Evolutionary conservation across 2,797 vertebrate genomes (phyloP), one percentile per base, ranked within the genome.

Genomic region (Clarias laeviceps): DNA sequence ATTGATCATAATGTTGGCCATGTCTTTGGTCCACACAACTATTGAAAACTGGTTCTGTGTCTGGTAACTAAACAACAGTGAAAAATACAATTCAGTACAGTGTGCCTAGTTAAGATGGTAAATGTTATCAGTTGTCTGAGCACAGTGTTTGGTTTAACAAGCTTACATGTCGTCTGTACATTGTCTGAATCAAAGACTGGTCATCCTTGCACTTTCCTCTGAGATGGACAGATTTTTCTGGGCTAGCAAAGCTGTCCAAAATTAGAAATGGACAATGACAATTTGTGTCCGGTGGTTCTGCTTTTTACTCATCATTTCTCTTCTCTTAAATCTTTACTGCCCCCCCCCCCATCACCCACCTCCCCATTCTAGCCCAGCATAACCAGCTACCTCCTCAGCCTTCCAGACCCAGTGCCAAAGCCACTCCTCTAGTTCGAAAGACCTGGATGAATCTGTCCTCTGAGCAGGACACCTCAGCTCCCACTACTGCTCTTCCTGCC

Each of bases 341-440:
- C 29, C 45, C 68, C 77, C 59, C 40, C 7, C 40, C 40, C 40
- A n/a, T n/a, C 40, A 6, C 45, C 9, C 50, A 45, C 40, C 40
- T 45, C 50, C 50, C 62, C 65, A 61, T 54, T 74, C 66, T 86
- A 91, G 91, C 89, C 37, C 90, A 90, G 84, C 91, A 91, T 85
- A 89, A 82, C 70, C 77, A 84, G 64, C 88, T 91, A 87, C 89
- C 89, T 65, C 89, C 83, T 82, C 90, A 90, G 87, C 91, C 89
- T 32, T 90, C 90, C 37, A 90, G 90, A 87, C 90, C 90, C 84
- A 88, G 84, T 87, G 84, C 82, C 81, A 91, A 89, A 90, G 88
- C 88, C 72, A 84, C 88, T 80, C 85, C 89, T 7, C 86, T 90
- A 87, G 85, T 89, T 90, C 88, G 40, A 61, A 90, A 91, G 87